Base-by-base conservation (phyloP, 2,113 vertebrate species). In the Hypocryptadius cinnamomeus region DNA sequence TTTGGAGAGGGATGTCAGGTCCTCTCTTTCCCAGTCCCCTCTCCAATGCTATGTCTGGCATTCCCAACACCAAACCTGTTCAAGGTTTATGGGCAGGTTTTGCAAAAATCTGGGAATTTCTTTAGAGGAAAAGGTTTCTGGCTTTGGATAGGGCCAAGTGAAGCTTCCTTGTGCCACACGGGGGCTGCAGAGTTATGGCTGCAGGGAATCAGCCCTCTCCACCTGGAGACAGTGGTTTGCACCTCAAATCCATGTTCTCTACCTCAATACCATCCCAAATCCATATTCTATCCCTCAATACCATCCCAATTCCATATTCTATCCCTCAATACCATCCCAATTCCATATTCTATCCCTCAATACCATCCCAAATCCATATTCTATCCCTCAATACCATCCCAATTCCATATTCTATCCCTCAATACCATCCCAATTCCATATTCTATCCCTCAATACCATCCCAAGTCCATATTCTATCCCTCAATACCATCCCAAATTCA, bases 261-360 rank as follows among this genome's bases (percentile, higher is more conserved):
- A 47, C 61, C 61, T 65, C 61, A 66, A 33, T 25, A 30, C 1
- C 5, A 5, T 23, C 48, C 53, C 35, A 23, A 59, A 51, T 63
- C 15, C 51, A 33, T 1, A 2, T 4, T 56, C 25, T 40, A 6
- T 51, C 50, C 56, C 68, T 45, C 13, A 33, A 31, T 1, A 40
- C 23, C 1, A 2, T 6, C 44, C 22, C 17, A 77, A 61, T 39
- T 50, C 21, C 9, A 16, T 0, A 0, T 0, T 68, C 4, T 57
- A 4, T 4, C 51, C 64, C 42, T 59, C 7, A 39, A 35, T 0
- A 42, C 4, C 5, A 8, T 20, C 35, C 44, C 25, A 39, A 70
- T 50, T 39, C 10, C 27, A 9, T 2, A 1, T 5, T 70, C 14
- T 23, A 4, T 12, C 66, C n/a, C 47, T 39, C 9, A 16, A 9